Evolutionary conservation across 2,888 invertebrate genomes (phyloP).

Genomic region (Eupelmus urozonus): DNA sequence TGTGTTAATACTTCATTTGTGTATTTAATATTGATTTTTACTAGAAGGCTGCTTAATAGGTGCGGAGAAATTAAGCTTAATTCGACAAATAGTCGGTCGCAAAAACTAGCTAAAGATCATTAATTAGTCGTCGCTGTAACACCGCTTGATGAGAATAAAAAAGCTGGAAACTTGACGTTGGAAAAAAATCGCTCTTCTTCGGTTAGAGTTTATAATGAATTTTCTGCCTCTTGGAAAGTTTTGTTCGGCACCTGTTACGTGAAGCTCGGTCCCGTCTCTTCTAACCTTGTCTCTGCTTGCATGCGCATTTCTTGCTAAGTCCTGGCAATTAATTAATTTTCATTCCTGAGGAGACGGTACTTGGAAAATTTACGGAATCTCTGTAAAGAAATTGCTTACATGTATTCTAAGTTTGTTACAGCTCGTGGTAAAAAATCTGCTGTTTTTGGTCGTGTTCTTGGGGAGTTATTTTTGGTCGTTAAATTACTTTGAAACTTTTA

Average conservation of each 20-base stretch:
- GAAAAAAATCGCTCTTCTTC: neutral
- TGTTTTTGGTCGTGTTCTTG: too few species aligned
- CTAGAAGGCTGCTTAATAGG: too few species aligned
- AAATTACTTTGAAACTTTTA: too few species aligned
- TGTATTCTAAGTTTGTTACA: too few species aligned
- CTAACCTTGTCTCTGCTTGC: neutral
- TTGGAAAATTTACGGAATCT: conserved; percentile 12
- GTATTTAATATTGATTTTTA: too few species aligned
- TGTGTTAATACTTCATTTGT: too few species aligned
- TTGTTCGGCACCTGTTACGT: conserved; percentile 50
- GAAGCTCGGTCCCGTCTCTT: conserved; percentile 1
- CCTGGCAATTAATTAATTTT: conserved; percentile 47
- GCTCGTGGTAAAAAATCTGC: too few species aligned
- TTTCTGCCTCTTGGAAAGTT: conserved; percentile 36
- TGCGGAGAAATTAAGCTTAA: neutral
- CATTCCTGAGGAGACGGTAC: neutral
- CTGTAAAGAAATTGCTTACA: neutral
- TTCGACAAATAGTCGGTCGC: too few species aligned
- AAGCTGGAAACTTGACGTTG: neutral
- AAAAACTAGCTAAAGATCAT: too few species aligned
- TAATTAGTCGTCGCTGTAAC: too few species aligned
- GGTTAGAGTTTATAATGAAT: conserved; percentile 50
- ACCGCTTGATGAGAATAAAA: neutral
- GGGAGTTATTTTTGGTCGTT: too few species aligned
- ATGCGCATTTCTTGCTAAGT: neutral